phyloP scores from a whole-genome alignment of 2,113 vertebrate species.

The Syrmaticus mikado region DNA sequence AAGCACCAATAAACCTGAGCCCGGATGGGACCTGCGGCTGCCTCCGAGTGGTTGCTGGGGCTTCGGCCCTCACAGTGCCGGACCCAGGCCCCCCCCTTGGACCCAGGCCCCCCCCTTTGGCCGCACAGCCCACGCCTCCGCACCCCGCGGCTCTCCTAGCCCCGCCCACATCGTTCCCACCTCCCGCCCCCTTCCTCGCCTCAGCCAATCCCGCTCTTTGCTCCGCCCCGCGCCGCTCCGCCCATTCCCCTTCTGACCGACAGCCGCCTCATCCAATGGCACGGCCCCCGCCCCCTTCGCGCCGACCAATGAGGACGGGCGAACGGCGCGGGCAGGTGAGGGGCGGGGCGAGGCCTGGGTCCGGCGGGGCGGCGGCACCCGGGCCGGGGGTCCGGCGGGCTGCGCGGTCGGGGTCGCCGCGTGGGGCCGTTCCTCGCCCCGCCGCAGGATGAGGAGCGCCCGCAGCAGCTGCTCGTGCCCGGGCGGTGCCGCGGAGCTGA shows the following conservation, averaged over 20 bases:
- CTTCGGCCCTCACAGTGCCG: background rate
- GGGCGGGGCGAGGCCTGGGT: background rate
- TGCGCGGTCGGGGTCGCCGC: no score
- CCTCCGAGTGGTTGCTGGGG: no score
- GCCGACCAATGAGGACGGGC: background rate
- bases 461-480: constrained; percentile 77
- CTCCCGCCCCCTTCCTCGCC: background rate
- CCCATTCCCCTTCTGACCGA: background rate
- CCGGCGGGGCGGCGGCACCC: background rate
- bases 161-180: background rate
- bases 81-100: no score
- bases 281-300: background rate
- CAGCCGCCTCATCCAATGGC: background rate
- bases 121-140: no score
- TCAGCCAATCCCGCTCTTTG: background rate
- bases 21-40: background rate
- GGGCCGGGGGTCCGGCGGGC: no score
- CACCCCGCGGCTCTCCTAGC: background rate
- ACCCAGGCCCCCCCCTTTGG: no score
- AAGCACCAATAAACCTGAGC: background rate
- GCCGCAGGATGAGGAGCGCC: constrained; percentile 83
- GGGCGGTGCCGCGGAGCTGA: constrained; percentile 76
- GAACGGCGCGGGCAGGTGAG: background rate
- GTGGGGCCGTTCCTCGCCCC: background rate
- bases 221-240: background rate